Base-by-base conservation (phyloP, 2,888 invertebrate species). In the Leptopilina drosophilae region DNA sequence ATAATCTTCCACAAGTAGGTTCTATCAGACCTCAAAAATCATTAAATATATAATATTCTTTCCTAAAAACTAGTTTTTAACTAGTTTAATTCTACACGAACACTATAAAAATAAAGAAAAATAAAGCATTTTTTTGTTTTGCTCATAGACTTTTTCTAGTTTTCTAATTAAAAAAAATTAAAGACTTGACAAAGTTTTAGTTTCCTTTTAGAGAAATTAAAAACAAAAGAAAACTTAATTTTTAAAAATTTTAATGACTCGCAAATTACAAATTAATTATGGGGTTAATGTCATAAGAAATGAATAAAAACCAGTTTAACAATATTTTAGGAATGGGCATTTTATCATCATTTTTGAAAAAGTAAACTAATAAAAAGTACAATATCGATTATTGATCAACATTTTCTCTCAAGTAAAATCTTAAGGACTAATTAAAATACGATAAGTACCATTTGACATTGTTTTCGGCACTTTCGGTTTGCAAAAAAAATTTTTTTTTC, bases 351-450 rank as follows among this genome's bases (percentile, higher is more conserved):
- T 14, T 7, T 56, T 42, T 42, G 69, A 53, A 69, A 69, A 69
- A 49, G 69, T 69, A 69, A 69, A 53, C 69, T 53, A 69, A 69
- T 69, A 69, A 46, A 69, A 69, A 69, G 69, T 69, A 69, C 69
- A 69, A 53, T 69, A 69, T 69, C 49, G 69, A 20, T 69, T 69
- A 69, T 26, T 33, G 26, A 69, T 69, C 12, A 40, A 73, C 73
- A 73, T 56, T 73, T 73, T 53, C 53, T 56, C 73, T 56, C 42
- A 42, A 42, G 53, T 73, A 73, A 73, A 73, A 73, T 26, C 53
- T 56, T 73, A 49, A 73, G 53, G 56, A 56, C 33, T 56, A 73
- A 56, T 33, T 73, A 73, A 73, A 73, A 73, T 33, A 73, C 20
- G n/a, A 73, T 56, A 64, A 64, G 64, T 73, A 56, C 73, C 33